phyloP scores from a whole-genome alignment of 2,797 vertebrate genomes.

The Australoheros facetus region DNA sequence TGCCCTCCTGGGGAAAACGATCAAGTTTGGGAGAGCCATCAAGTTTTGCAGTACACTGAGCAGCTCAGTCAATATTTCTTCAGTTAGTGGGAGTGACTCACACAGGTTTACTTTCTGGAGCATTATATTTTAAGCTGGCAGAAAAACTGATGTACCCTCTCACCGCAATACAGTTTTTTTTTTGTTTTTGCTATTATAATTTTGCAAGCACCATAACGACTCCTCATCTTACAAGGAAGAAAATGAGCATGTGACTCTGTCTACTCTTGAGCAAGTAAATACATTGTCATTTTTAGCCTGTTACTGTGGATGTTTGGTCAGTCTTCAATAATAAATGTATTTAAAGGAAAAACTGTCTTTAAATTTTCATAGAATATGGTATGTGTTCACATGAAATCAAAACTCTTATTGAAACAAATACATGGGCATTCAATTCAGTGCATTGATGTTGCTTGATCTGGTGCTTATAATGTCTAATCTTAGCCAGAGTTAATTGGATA shows the following conservation, averaged over 20 bases:
- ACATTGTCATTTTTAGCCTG: neutral
- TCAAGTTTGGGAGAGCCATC: slow-evolving; percentile 31
- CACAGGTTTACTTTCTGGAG: slow-evolving; percentile 33
- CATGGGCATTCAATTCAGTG: neutral
- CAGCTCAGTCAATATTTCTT: slow-evolving; percentile 50
- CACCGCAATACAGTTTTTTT: neutral
- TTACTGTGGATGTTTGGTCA: neutral
- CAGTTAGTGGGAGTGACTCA: slow-evolving; percentile 37
- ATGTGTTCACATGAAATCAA: neutral
- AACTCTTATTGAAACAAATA: neutral
- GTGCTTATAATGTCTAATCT: neutral
- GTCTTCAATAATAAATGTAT: neutral
- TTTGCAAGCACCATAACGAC: neutral
- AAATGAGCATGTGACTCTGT: neutral
- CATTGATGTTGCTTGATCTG: neutral
- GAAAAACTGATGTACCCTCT: slow-evolving; percentile 4
- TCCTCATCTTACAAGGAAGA: neutral
- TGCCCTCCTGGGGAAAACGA: slow-evolving; percentile 39
- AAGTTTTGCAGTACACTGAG: slow-evolving; percentile 16
- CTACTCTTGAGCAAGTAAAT: neutral
- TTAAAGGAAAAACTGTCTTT: neutral
- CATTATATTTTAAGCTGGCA: slow-evolving; percentile 28
- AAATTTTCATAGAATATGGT: neutral
- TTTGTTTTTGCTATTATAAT: neutral
- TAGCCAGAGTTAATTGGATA: neutral